Base-by-base conservation (phyloP, 2,888 invertebrate genomes). In the Platypus cylindrus region DNA sequence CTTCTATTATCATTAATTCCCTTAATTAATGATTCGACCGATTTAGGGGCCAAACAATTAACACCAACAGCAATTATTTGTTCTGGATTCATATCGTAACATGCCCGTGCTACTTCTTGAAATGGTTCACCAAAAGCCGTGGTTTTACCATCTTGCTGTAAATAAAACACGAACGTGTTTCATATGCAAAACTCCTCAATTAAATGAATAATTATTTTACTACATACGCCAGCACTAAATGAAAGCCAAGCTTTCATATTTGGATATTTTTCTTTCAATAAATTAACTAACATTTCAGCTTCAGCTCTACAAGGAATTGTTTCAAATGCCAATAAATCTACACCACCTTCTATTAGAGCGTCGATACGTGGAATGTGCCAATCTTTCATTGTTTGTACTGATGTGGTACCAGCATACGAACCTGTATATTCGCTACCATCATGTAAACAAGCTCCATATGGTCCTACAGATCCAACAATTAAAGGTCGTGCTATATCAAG, bases 341-440 rank as follows among this genome's bases (percentile, higher is more conserved):
- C 82, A 1, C 86, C 87, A 2, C 75, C 80, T 43, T 81, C 76
- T 13, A 87, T 59, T 17, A 94, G 65, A 1, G 83, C 79, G 49
- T 75, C 70, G 17, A 94, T 75, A 28, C 91, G 71, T 0, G 83
- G 79, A 36, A 75, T 68, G 62, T 95, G 94, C 85, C 90, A 91
- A 26, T 79, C 74, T 30, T 71, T 73, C 58, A 94, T 73, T 13
- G 66, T 55, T 26, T 70, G 68, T 60, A 46, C 63, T 3, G 76
- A 58, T 1, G 81, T 73, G 34, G 64, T 71, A 41, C 75, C 71
- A 0, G 77, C 78, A 55, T 86, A 87, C 40, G 71, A 70, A 12
- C 94, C 94, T n/a, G 77, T 78, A 58, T 94, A 95, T 58, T 95
- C 95, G 0, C 93, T 93, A 8, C 84, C 85, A 59, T 95, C 89